Conservation (phyloP, 1,140 invertebrate genomes). For the Mylabris phalerata region DNA sequence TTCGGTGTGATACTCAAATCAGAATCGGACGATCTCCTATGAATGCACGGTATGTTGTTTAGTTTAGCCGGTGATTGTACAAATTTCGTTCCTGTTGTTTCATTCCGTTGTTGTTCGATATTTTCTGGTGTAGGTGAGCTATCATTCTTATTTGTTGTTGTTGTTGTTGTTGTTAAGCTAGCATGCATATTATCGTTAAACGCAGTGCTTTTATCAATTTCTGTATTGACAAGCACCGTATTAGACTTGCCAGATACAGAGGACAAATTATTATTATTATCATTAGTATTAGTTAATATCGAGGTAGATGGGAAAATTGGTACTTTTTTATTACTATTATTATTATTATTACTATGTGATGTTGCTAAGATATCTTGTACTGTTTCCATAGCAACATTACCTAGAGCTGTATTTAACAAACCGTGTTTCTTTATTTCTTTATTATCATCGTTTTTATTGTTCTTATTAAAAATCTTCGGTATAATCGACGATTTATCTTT, state of each 20-base stretch:
- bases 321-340: not conserved
- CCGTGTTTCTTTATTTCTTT: slow-evolving; percentile 19
- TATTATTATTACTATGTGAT: slow-evolving; percentile 10
- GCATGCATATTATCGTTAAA: slow-evolving; percentile 37
- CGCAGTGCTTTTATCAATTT: slow-evolving; percentile 36
- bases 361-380: slow-evolving; percentile 27
- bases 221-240: slow-evolving; percentile 28
- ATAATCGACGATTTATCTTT: no score
- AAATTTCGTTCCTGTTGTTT: slow-evolving; percentile 26
- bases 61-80: slow-evolving; percentile 47
- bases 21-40: slow-evolving; percentile 83
- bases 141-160: slow-evolving; percentile 30
- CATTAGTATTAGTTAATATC: slow-evolving; percentile 24
- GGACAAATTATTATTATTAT: slow-evolving; percentile 9
- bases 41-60: slow-evolving; percentile 51
- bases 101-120: slow-evolving; percentile 17
- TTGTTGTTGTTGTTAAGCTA: slow-evolving; percentile 34
- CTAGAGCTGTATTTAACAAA: slow-evolving; percentile 27
- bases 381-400: slow-evolving; percentile 31
- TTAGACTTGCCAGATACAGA: not conserved
- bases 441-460: slow-evolving; percentile 6
- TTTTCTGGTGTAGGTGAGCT: slow-evolving; percentile 27
- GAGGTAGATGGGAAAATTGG: slow-evolving; percentile 8
- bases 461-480: not conserved
- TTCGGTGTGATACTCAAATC: slow-evolving; percentile 88